These are phyloP conservation scores for Sebastes variabilis DNA, from an alignment of 2,797 vertebrate genomes.

Conservation along the genomic window DNA sequence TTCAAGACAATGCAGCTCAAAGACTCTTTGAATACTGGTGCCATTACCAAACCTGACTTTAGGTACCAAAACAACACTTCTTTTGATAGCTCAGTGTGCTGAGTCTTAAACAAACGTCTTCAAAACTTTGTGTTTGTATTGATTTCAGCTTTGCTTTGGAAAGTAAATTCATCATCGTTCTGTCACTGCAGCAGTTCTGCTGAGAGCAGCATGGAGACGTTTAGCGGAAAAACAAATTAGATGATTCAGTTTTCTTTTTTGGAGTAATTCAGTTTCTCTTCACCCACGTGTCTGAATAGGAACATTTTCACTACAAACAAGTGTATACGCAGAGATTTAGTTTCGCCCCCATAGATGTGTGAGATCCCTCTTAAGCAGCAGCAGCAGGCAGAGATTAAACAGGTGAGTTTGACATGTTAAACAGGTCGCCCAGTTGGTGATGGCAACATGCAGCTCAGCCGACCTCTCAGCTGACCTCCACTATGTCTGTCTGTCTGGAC, in stretches of 20 bases:
- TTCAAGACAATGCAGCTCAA: not conserved
- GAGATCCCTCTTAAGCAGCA: not conserved
- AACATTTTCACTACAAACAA: not conserved
- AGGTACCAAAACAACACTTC: not conserved
- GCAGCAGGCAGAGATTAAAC: slow-evolving; percentile 15
- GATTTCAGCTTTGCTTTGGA: not conserved
- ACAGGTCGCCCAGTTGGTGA: not conserved
- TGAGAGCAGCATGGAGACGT: not conserved
- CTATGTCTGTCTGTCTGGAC: not conserved
- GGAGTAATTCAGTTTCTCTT: not conserved
- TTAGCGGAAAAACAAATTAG: not conserved
- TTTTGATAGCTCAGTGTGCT: not conserved
- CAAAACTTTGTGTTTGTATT: too few species aligned
- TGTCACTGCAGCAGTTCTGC: not conserved
- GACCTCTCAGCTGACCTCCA: slow-evolving; percentile 5
- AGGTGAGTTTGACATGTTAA: slow-evolving; percentile 24
- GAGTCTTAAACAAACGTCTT: too few species aligned
- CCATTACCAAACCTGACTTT: not conserved
- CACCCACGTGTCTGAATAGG: not conserved
- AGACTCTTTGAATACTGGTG: not conserved
- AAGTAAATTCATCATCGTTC: not conserved
- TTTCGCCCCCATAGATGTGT: not conserved
- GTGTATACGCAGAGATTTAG: not conserved
- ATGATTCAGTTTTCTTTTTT: not conserved
- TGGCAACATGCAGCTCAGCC: not conserved